Conservation (phyloP, 2,888 invertebrate genomes). For the Apodemia duryi region DNA sequence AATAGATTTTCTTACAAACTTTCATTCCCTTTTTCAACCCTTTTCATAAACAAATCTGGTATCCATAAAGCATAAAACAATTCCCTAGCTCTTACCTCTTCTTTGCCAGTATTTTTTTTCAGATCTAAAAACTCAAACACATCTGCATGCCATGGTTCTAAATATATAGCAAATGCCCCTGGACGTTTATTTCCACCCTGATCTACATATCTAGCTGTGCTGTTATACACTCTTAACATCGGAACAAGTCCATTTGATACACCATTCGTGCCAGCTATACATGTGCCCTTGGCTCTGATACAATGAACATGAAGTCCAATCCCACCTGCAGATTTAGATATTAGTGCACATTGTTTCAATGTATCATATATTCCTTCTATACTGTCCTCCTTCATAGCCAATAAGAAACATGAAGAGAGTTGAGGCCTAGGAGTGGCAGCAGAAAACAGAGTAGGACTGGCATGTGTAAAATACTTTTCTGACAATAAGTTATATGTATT, state of each 20-base stretch:
- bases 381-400: slow-evolving; percentile 96
- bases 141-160: slow-evolving; percentile 99
- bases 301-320: slow-evolving; percentile 98
- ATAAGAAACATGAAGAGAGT: slow-evolving; percentile 95
- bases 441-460: slow-evolving; percentile 97
- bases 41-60: slow-evolving; percentile 98
- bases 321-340: slow-evolving; percentile 98
- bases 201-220: slow-evolving; percentile 97
- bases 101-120: slow-evolving; percentile 97
- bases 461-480: slow-evolving; percentile 97
- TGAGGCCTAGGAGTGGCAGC: slow-evolving; percentile 95
- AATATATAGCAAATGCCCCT: slow-evolving; percentile 97
- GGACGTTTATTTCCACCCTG: slow-evolving; percentile 99
- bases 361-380: slow-evolving; percentile 97
- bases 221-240: slow-evolving; percentile 96
- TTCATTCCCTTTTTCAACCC: slow-evolving; percentile 91
- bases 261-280: slow-evolving; percentile 96
- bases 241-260: slow-evolving; percentile 97
- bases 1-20: too few relatives aligned
- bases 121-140: slow-evolving; percentile 96
- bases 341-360: slow-evolving; percentile 93
- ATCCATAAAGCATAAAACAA: slow-evolving; percentile 99
- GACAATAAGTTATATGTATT: slow-evolving; percentile 98
- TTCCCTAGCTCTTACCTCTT: slow-evolving; percentile 96
- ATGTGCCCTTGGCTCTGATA: slow-evolving; percentile 94